These are phyloP conservation scores for Drosophila watanabei DNA, from an alignment of 1,140 invertebrate species.

Conservation along the genomic window DNA sequence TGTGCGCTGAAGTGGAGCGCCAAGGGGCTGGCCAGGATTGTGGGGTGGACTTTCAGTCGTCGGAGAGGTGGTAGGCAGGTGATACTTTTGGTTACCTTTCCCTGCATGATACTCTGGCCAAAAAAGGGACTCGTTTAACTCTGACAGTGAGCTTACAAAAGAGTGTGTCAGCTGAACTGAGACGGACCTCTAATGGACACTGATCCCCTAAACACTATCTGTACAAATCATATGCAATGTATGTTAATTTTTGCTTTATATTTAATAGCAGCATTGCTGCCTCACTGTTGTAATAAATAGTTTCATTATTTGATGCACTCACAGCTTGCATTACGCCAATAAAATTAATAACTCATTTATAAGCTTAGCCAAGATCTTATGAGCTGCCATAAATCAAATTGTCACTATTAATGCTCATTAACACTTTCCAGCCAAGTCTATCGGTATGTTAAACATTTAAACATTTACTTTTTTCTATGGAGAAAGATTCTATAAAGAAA, in stretches of 20 bases:
- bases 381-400: not conserved
- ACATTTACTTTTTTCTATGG: not conserved
- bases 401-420: not conserved
- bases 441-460: not conserved
- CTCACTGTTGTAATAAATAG: not conserved
- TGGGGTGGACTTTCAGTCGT: constrained; percentile 10
- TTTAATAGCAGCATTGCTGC: not conserved
- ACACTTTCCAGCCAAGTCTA: not conserved
- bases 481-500: not conserved
- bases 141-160: constrained; percentile 32
- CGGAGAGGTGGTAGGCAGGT: constrained; percentile 56
- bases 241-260: constrained; percentile 1
- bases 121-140: constrained; percentile 40
- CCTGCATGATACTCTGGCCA: constrained; percentile 16
- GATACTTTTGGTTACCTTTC: constrained; percentile 67
- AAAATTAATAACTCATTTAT: not conserved
- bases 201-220: not conserved
- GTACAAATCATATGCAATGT: not conserved
- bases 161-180: constrained; percentile 5
- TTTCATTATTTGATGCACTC: not conserved
- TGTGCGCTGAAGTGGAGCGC: constrained; percentile 80
- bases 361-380: not conserved
- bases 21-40: constrained; percentile 12
- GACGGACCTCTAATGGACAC: constrained; percentile 5
- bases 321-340: not conserved